Conservation (phyloP, 2,888 invertebrate species). For the Ectemnius cavifrons region DNA sequence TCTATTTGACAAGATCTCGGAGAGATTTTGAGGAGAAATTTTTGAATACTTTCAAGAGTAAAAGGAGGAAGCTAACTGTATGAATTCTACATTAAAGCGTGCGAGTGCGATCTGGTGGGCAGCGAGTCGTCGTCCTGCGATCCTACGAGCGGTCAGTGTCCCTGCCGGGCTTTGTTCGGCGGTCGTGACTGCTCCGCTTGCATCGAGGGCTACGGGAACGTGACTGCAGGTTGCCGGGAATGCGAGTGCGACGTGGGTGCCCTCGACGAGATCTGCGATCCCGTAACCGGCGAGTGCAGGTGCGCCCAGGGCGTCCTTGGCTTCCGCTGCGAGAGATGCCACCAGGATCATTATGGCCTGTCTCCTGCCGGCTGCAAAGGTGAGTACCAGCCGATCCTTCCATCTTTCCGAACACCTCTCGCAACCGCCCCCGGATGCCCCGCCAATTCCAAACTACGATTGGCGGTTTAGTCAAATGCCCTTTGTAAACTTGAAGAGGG, state of each 20-base stretch:
- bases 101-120: slow-evolving; percentile 88
- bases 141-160: slow-evolving; percentile 86
- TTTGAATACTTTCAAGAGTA: neutral
- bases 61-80: neutral
- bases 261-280: slow-evolving; percentile 84
- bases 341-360: slow-evolving; percentile 85
- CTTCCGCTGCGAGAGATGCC: slow-evolving; percentile 86
- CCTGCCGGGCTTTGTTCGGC: slow-evolving; percentile 85
- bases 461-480: no score
- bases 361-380: slow-evolving; percentile 83
- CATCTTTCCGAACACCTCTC: no score
- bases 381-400: slow-evolving; percentile 77
- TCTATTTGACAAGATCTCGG: no score
- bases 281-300: slow-evolving; percentile 87
- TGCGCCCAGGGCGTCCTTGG: slow-evolving; percentile 90
- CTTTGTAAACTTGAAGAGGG: no score
- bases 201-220: slow-evolving; percentile 84
- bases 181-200: slow-evolving; percentile 83
- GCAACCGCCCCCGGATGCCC: no score
- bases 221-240: slow-evolving; percentile 87
- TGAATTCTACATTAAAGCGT: slow-evolving; percentile 77
- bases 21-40: neutral
- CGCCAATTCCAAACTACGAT: no score
- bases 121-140: slow-evolving; percentile 86
- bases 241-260: slow-evolving; percentile 91